phyloP scores from a whole-genome alignment of 1,140 invertebrate genomes.

The Liolophura sinensis region DNA sequence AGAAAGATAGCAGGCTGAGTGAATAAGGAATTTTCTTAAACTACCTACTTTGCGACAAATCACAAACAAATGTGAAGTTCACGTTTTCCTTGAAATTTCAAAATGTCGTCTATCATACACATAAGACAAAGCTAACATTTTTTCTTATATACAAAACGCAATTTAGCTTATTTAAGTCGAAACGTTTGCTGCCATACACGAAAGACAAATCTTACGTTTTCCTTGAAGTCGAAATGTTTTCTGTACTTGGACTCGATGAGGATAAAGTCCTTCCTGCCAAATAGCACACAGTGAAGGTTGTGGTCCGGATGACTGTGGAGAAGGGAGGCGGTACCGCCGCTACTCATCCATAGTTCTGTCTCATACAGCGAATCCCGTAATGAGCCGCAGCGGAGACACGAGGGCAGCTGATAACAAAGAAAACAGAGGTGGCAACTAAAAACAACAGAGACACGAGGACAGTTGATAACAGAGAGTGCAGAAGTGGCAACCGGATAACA shows the following conservation, averaged over 20 bases:
- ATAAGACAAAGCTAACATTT: too few relatives aligned
- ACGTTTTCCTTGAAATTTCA: too few relatives aligned
- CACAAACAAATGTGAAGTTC: too few relatives aligned
- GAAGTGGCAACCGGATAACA: neutral
- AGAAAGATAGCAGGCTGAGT: too few relatives aligned
- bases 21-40: too few relatives aligned
- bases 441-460: neutral
- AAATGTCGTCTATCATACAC: too few relatives aligned
- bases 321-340: slow-evolving; percentile 50
- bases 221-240: slow-evolving; percentile 36
- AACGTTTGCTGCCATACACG: too few relatives aligned
- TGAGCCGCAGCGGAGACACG: slow-evolving; percentile 45
- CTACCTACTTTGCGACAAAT: too few relatives aligned
- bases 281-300: slow-evolving; percentile 54
- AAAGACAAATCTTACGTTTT: slow-evolving; percentile 35
- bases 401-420: slow-evolving; percentile 37
- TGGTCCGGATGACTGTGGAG: slow-evolving; percentile 56
- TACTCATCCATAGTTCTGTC: slow-evolving; percentile 56
- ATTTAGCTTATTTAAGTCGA: too few relatives aligned
- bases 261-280: slow-evolving; percentile 57
- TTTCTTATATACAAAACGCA: too few relatives aligned
- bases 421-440: neutral
- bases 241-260: slow-evolving; percentile 47
- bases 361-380: slow-evolving; percentile 43
- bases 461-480: neutral